Evolutionary conservation across 2,888 invertebrate species (phyloP).

Genomic region (Nemotelus nigrinus): DNA sequence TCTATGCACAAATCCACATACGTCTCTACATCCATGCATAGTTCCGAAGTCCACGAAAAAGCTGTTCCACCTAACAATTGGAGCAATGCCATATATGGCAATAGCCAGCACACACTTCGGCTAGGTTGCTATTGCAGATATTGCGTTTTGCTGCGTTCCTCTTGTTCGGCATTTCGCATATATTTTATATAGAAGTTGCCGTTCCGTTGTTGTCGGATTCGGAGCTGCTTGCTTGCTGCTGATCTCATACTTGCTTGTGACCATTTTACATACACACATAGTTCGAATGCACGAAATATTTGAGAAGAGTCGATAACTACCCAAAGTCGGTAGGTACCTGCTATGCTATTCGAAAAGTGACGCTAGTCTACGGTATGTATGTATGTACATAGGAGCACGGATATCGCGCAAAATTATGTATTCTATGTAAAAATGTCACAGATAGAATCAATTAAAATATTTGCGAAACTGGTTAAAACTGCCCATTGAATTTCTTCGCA

Average conservation of each 20-base stretch:
- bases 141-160: constrained; percentile 28
- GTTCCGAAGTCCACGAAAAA: neutral
- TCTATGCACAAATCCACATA: neutral
- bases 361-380: too few relatives aligned
- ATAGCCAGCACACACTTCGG: neutral
- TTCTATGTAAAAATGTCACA: too few relatives aligned
- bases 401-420: too few relatives aligned
- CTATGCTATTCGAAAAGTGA: too few relatives aligned
- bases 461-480: too few relatives aligned
- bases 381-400: too few relatives aligned
- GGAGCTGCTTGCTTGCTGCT: constrained; percentile 1
- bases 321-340: too few relatives aligned
- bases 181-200: neutral
- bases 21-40: neutral
- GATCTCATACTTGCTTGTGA: neutral
- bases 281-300: neutral
- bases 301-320: neutral
- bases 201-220: neutral
- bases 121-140: constrained; percentile 5
- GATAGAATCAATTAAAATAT: too few relatives aligned
- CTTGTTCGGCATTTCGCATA: neutral
- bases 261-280: neutral
- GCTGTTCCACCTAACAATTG: constrained; percentile 21
- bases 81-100: constrained; percentile 30
- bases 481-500: too few relatives aligned